Conservation (phyloP, 2,113 vertebrate species). For the Nanorana parkeri region DNA sequence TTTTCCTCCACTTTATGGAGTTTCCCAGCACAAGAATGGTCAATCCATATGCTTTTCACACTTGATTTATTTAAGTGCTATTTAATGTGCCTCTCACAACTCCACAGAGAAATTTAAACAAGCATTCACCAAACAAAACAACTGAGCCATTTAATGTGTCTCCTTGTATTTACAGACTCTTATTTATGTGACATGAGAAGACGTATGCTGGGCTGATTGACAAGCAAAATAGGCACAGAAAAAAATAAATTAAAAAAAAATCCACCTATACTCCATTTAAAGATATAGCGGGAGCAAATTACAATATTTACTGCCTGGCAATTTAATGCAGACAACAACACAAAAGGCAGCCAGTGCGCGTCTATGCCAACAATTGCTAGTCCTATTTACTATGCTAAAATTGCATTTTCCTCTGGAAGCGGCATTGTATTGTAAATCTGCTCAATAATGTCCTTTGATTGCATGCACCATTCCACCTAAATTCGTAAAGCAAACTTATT, state of each 20-base stretch:
- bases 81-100: conserved; percentile 1
- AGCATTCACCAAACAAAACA: conserved; percentile 24
- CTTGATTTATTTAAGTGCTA: conserved; percentile 45
- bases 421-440: conserved; percentile 15
- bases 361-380: not conserved
- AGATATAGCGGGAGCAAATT: conserved; percentile 1
- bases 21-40: not conserved
- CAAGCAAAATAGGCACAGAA: not conserved
- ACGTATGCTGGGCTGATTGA: not conserved
- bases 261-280: not conserved
- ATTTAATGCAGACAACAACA: not conserved
- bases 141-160: conserved; percentile 15
- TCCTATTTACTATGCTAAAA: not conserved
- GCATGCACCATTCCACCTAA: conserved; percentile 30
- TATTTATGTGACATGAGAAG: conserved; percentile 31
- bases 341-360: not conserved
- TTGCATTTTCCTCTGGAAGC: not conserved
- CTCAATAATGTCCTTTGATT: conserved; percentile 36
- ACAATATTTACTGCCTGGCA: conserved; percentile 19
- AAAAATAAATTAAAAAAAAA: not conserved
- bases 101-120: conserved; percentile 41
- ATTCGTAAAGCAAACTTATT: conserved; percentile 17
- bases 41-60: conserved; percentile 40
- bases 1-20: not conserved
- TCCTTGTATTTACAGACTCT: conserved; percentile 25